phyloP scores from a whole-genome alignment of 2,888 invertebrate species.

The Mongoloraphidia duomilia region DNA sequence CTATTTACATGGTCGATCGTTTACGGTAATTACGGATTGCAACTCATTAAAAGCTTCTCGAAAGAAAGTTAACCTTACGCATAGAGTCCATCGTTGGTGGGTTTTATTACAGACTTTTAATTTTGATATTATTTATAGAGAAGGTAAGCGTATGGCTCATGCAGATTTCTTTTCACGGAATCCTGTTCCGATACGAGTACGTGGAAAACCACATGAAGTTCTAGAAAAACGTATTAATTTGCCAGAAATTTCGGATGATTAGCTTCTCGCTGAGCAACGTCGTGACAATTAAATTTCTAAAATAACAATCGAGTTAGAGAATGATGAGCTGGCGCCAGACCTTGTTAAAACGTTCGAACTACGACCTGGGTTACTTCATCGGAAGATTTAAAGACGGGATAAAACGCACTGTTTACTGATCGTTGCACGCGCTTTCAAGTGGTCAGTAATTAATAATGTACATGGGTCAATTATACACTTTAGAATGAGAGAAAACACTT shows the following conservation, averaged over 20 bases:
- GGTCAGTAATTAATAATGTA: slow-evolving; percentile 1
- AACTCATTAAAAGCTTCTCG: slow-evolving; percentile 13
- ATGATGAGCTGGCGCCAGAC: slow-evolving; percentile 1
- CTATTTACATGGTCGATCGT: background rate
- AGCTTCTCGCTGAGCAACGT: slow-evolving; percentile 9
- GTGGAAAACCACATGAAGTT: background rate
- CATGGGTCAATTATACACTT: background rate
- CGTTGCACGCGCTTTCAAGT: slow-evolving; percentile 3
- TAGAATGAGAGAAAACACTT: background rate
- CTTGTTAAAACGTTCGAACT: slow-evolving; percentile 2
- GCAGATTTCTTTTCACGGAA: slow-evolving; percentile 8
- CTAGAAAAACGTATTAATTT: slow-evolving; percentile 1
- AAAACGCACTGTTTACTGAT: slow-evolving; percentile 7
- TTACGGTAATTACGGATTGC: slow-evolving; percentile 18
- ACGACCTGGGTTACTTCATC: slow-evolving; percentile 5
- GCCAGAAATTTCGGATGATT: slow-evolving; percentile 4
- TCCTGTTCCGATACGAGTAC: background rate
- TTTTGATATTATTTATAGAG: slow-evolving; percentile 5
- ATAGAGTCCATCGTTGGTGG: slow-evolving; percentile 19
- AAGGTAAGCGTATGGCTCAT: slow-evolving; percentile 8
- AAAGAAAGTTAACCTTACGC: slow-evolving; percentile 16
- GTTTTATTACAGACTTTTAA: slow-evolving; percentile 13
- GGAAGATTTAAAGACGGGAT: slow-evolving; percentile 6
- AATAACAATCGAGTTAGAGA: slow-evolving; percentile 2
- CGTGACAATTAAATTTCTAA: slow-evolving; percentile 5